phyloP scores from a whole-genome alignment of 2,797 vertebrate species.

The Neosilurus mollespiculum region DNA sequence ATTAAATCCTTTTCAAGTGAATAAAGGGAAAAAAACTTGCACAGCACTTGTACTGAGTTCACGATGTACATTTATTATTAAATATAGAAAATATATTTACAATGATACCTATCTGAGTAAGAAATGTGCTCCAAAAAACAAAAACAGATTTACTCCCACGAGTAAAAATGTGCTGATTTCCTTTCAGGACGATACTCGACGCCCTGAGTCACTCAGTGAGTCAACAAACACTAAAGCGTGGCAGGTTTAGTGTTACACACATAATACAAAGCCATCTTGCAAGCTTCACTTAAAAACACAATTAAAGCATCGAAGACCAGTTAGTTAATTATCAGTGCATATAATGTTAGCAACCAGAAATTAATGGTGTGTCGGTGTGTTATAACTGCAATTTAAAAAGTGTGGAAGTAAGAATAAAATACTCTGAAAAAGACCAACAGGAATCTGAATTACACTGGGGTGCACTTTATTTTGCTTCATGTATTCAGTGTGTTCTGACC shows the following conservation, averaged over 20 bases:
- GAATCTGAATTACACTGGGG: neutral
- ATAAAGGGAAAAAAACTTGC: neutral
- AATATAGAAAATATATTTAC: slow-evolving; percentile 28
- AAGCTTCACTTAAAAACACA: neutral
- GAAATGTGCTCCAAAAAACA: neutral
- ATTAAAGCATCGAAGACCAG: neutral
- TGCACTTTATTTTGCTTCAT: neutral
- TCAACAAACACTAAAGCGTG: neutral
- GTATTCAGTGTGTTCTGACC: neutral
- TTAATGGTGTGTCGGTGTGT: neutral
- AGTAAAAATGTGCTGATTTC: neutral
- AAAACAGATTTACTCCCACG: neutral
- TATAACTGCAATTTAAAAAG: neutral
- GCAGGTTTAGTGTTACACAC: slow-evolving; percentile 33
- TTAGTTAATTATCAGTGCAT: neutral
- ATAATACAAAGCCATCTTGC: slow-evolving; percentile 8
- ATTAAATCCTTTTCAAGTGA: neutral
- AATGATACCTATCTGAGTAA: neutral
- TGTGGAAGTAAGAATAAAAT: slow-evolving; percentile 11
- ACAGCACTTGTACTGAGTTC: neutral
- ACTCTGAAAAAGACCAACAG: neutral
- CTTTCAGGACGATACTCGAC: neutral
- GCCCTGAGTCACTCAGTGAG: neutral
- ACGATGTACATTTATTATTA: slow-evolving; percentile 35
- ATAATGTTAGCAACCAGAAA: neutral